A percentile compares a stretch with the other conserved stretches of the same genome.
phyloP scores from a whole-genome alignment of 1,140 invertebrate species.

The Caenorhabditis tropicalis region DNA sequence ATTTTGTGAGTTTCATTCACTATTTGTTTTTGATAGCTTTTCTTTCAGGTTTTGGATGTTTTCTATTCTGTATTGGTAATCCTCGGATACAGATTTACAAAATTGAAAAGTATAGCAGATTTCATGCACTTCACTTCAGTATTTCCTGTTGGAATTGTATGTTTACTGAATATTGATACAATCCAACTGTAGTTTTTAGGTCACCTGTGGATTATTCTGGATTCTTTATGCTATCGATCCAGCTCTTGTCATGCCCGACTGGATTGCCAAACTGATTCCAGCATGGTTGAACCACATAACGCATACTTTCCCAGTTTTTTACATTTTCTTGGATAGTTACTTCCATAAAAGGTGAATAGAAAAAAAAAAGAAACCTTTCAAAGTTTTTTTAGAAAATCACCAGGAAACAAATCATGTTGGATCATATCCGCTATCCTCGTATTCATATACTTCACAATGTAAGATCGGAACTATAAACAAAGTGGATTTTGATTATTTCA shows the following conservation, averaged over 20 bases:
- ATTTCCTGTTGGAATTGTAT: constrained; percentile 7
- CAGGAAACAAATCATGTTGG: constrained; percentile 63
- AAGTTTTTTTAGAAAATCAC: constrained; percentile 61
- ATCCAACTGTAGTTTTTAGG: not conserved
- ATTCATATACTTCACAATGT: constrained; percentile 57
- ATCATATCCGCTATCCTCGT: constrained; percentile 63
- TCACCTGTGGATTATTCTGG: constrained; percentile 53
- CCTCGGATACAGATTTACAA: not conserved
- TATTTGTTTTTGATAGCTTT: not conserved
- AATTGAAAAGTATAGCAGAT: not conserved
- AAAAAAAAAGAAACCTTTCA: constrained; percentile 61
- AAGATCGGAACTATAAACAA: not conserved
- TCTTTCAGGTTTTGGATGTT: constrained; percentile 13
- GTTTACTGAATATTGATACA: not conserved
- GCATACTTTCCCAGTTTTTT: constrained; percentile 71
- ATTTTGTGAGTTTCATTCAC: constrained; percentile 60
- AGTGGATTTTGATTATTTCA: not conserved
- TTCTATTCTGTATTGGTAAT: constrained; percentile 6
- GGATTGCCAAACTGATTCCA: constrained; percentile 50
- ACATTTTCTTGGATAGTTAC: constrained; percentile 70
- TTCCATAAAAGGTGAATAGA: not conserved
- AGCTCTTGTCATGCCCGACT: constrained; percentile 52
- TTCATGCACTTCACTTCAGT: constrained; percentile 28
- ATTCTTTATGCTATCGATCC: constrained; percentile 53
- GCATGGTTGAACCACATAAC: constrained; percentile 55